Conservation (phyloP, 2,113 vertebrate species). For the Penelope pileata region DNA sequence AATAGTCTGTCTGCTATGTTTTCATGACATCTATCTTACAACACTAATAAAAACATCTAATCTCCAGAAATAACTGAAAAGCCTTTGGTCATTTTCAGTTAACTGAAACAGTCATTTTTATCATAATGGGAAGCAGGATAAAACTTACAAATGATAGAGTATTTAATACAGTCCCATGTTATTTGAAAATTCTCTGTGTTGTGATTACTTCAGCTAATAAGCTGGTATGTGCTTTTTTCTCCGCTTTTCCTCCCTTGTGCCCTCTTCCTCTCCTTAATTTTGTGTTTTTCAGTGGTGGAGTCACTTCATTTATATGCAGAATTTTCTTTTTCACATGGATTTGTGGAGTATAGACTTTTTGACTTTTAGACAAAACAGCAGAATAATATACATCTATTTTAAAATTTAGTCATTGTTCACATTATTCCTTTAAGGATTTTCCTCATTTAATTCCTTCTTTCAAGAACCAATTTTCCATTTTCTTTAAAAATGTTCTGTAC, state of each 20-base stretch:
- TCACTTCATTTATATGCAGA: background rate
- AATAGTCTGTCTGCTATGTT: background rate
- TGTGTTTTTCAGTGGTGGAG: background rate
- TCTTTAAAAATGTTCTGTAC: background rate
- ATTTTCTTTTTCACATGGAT: background rate
- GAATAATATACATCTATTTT: background rate
- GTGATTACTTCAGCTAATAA: background rate
- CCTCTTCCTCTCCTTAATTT: background rate
- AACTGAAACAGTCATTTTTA: background rate
- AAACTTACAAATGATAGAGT: background rate
- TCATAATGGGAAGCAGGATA: background rate
- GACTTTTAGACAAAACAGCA: background rate
- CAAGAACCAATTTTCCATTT: background rate
- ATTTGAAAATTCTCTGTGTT: background rate
- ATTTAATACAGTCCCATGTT: background rate
- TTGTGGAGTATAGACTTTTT: background rate
- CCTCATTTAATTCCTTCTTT: background rate
- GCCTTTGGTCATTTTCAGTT: background rate
- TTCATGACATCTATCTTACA: slow-evolving; percentile 32
- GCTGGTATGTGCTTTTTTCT: background rate
- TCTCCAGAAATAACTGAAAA: background rate
- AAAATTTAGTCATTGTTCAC: background rate
- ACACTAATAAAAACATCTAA: background rate
- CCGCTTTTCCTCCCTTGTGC: background rate
- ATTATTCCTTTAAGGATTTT: background rate